Conservation (phyloP, 2,113 vertebrate species). For the Clarias batrachus region DNA sequence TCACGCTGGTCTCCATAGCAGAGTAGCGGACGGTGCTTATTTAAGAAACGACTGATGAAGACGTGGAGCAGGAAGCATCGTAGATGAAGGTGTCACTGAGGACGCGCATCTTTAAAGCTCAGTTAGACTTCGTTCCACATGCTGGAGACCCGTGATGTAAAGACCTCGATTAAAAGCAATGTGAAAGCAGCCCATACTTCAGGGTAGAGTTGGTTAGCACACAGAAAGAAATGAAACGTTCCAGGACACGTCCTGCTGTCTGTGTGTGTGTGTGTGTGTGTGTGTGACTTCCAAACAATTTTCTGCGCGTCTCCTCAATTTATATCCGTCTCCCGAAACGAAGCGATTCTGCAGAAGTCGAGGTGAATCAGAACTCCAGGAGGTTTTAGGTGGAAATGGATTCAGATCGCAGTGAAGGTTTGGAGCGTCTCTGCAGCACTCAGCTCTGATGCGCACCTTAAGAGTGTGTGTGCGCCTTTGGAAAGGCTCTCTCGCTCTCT, state of each 20-base stretch:
- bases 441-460: neutral
- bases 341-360: neutral
- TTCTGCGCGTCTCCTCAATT: neutral
- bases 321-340: neutral
- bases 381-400: no score
- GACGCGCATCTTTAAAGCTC: neutral
- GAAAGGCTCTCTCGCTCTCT: neutral
- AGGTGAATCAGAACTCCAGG: neutral
- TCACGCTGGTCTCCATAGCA: slow-evolving; percentile 35
- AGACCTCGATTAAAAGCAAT: neutral
- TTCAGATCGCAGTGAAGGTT: neutral
- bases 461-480: neutral
- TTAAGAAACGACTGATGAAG: neutral
- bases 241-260: neutral
- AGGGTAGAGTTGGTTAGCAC: neutral
- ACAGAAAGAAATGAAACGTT: neutral
- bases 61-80: neutral
- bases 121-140: neutral
- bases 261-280: neutral
- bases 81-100: neutral
- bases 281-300: neutral
- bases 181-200: neutral
- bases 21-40: neutral
- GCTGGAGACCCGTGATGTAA: neutral
- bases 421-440: neutral